These are phyloP conservation scores for Chrysolina americana DNA, from an alignment of 2,888 invertebrate genomes.

Conservation along the genomic window DNA sequence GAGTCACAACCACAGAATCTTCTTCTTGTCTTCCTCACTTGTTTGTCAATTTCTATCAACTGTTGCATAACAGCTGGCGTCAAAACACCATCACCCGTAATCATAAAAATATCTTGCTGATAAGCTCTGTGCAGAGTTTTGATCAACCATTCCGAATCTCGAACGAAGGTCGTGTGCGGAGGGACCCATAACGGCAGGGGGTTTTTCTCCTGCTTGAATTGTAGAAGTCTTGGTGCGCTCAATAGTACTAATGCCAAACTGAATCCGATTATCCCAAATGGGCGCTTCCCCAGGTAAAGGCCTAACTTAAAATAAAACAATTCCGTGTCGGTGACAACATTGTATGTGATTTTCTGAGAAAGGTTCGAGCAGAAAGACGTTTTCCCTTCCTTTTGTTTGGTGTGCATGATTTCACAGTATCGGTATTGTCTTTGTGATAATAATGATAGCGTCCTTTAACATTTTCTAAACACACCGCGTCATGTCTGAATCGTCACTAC, in stretches of 20 bases:
- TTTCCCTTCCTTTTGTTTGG: constrained; percentile 28
- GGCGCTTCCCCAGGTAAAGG: constrained; percentile 73
- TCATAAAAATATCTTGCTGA: constrained; percentile 75
- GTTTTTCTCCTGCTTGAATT: constrained; percentile 82
- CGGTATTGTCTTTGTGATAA: not conserved
- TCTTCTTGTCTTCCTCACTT: constrained; percentile 56
- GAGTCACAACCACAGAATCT: no score
- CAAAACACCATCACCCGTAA: constrained; percentile 79
- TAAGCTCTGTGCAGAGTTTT: constrained; percentile 77
- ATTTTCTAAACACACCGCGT: constrained; percentile 20
- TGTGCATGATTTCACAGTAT: constrained; percentile 20
- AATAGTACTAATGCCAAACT: constrained; percentile 74
- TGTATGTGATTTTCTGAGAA: constrained; percentile 64
- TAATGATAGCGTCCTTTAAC: no score
- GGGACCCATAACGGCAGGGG: constrained; percentile 85
- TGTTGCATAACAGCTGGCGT: constrained; percentile 74
- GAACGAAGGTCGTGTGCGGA: constrained; percentile 78
- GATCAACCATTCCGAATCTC: constrained; percentile 82
- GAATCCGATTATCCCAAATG: constrained; percentile 74
- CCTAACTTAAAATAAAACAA: constrained; percentile 72
- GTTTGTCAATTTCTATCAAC: constrained; percentile 63
- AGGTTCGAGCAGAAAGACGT: constrained; percentile 49
- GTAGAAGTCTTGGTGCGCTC: constrained; percentile 75
- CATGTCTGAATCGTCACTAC: not conserved
- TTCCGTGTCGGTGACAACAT: constrained; percentile 63